phyloP scores from a whole-genome alignment of 2,888 invertebrate species.

The Troides oblongomaculatus region DNA sequence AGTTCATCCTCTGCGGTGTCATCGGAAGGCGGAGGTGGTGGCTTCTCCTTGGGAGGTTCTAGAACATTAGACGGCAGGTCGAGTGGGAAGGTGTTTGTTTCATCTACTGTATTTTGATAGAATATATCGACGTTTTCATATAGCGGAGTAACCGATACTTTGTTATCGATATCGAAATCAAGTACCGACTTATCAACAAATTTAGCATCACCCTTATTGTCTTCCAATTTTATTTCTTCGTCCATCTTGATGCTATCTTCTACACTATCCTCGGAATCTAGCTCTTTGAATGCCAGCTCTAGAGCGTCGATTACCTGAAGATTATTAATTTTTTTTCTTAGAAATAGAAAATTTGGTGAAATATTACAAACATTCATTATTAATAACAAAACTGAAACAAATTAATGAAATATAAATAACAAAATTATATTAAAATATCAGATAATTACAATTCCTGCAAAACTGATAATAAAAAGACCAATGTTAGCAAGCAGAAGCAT shows the following conservation, averaged over 20 bases:
- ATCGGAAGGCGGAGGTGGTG: conserved; percentile 88
- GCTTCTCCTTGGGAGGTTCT: conserved; percentile 92
- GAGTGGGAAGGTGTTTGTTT: conserved; percentile 71
- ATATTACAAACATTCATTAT: conserved; percentile 21
- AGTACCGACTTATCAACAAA: conserved; percentile 41
- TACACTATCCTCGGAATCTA: conserved; percentile 75
- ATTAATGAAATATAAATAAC: conserved; percentile 3
- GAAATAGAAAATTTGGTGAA: background rate
- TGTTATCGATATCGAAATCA: conserved; percentile 53
- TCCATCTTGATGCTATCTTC: conserved; percentile 57
- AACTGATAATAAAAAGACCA: conserved; percentile 28
- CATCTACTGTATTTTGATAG: conserved; percentile 61
- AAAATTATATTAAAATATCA: background rate
- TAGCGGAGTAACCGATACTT: conserved; percentile 75
- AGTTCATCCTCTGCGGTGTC: conserved; percentile 66
- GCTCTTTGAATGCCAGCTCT: conserved; percentile 82
- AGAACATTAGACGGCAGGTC: conserved; percentile 80
- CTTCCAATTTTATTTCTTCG: conserved; percentile 43
- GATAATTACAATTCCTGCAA: conserved; percentile 11
- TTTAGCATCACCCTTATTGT: conserved; percentile 40
- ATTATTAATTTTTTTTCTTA: conserved; percentile 21
- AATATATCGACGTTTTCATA: conserved; percentile 83
- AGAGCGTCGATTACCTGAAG: conserved; percentile 82
- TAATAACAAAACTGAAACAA: conserved; percentile 25
- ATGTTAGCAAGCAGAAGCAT: conserved; percentile 4